Base-by-base conservation (phyloP, 2,113 vertebrate species). In the Nothoprocta pentlandii region DNA sequence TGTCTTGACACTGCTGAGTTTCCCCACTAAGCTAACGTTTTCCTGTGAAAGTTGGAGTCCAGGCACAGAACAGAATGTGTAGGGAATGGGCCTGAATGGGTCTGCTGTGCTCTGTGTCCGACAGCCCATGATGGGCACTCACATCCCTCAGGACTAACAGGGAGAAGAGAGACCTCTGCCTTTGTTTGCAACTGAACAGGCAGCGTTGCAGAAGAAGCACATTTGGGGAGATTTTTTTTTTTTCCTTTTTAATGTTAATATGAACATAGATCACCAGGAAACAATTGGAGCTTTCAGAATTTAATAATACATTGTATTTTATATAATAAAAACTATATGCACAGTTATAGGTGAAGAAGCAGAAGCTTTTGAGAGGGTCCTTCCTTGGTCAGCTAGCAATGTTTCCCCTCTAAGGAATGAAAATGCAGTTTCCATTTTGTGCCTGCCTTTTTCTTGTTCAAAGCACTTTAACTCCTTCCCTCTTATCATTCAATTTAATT, bases 401-500 rank as follows among this genome's bases (percentile, higher is more conserved):
- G 81, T 89, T 91, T 73, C 11, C 53, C 47, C 79, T 91, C 85
- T 84, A 95, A 95, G 92, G 61, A 93, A 84, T 85, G 68, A 94
- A 94, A 80, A 89, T 28, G 16, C 89, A 12, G 7, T 74, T 96
- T 87, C 75, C 28, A 56, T 89, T 92, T 83, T 62, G 44, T 62
- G 83, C 56, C 91, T 69, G 34, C 36, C 30, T 70, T 89, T 62
- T 92, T 87, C 79, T 79, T 80, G 53, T 94, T 96, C 80, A 69
- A 96, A 95, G 87, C 22, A 6, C 68, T 92, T 96, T 93, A 84
- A 76, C 62, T 87, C 89, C 73, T 85, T 93, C 15, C 25, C 46
- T 89, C 82, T 97, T 93, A 90, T 91, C 54, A 89, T 93, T 97
- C 89, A 85, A 87, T 95, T 95, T 95, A 94, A 92, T 88, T 78